Evolutionary conservation across 2,113 vertebrate genomes (phyloP).

Genomic region (Penelope pileata): DNA sequence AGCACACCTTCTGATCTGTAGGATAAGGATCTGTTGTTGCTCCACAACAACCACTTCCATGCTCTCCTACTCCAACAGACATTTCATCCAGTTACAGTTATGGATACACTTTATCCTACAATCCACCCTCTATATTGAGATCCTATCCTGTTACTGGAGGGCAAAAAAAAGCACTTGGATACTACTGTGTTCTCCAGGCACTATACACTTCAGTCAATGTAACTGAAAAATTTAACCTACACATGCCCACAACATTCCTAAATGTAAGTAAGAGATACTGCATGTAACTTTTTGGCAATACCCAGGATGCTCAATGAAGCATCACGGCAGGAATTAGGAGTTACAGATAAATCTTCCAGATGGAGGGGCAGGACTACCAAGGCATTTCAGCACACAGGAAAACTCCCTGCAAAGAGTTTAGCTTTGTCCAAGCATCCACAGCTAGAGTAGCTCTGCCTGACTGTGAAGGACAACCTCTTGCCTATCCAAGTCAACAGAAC

Average conservation of each 20-base stretch:
- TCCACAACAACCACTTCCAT: background rate
- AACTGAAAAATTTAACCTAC: background rate
- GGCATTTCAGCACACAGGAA: background rate
- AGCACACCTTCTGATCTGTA: background rate
- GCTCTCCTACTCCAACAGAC: background rate
- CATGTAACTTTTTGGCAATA: background rate
- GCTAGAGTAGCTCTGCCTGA: background rate
- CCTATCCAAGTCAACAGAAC: background rate
- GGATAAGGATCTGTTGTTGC: too few relatives aligned
- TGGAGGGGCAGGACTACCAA: background rate
- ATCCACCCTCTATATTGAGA: background rate
- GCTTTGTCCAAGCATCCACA: background rate
- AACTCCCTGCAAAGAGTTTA: background rate
- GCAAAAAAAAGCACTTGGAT: background rate
- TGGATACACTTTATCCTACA: background rate
- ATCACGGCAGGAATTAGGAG: background rate
- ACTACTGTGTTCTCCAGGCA: background rate
- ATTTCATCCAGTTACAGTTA: background rate
- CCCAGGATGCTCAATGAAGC: background rate
- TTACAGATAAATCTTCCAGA: background rate
- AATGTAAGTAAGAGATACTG: background rate
- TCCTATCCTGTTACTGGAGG: background rate
- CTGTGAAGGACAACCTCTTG: background rate
- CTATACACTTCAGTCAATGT: background rate
- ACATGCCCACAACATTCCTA: background rate